Evolutionary conservation across 2,888 invertebrate genomes (phyloP).

Genomic region (Aphelenchoides bicaudatus): DNA sequence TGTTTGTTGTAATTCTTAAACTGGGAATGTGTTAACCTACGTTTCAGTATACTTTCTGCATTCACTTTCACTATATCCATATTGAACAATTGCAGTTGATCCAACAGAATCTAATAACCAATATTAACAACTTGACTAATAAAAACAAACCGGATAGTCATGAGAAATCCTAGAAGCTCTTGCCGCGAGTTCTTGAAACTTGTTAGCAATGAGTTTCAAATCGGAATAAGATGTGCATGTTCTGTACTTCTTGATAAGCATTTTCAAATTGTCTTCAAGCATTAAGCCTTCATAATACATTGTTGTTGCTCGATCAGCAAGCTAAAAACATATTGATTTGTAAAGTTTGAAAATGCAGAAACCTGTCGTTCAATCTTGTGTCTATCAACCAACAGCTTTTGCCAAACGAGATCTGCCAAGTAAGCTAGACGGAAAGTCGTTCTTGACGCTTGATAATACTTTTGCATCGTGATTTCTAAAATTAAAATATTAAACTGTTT

Average conservation of each 20-base stretch:
- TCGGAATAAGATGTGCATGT: conserved; percentile 20
- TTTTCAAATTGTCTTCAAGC: conserved; percentile 30
- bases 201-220: conserved; percentile 22
- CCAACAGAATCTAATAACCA: conserved; percentile 19
- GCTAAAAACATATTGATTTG: conserved; percentile 19
- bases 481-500: background rate
- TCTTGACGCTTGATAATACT: conserved; percentile 33
- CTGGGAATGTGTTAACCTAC: too few relatives aligned
- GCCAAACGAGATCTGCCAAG: conserved; percentile 32
- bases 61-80: conserved; percentile 33
- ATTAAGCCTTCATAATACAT: conserved; percentile 30
- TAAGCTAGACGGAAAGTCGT: conserved; percentile 20
- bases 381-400: conserved; percentile 31
- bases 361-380: conserved; percentile 22
- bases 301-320: conserved; percentile 25
- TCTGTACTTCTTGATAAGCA: conserved; percentile 29
- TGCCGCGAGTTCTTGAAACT: conserved; percentile 26
- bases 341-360: background rate
- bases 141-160: conserved; percentile 17
- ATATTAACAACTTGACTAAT: conserved; percentile 8
- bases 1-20: too few relatives aligned
- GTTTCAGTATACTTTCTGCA: conserved; percentile 14
- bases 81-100: conserved; percentile 26
- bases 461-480: conserved; percentile 30
- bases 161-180: background rate